Evolutionary conservation across 2,797 vertebrate species (phyloP), one percentile per base, ranked within the genome.

Genomic region (Pelodytes ibericus): DNA sequence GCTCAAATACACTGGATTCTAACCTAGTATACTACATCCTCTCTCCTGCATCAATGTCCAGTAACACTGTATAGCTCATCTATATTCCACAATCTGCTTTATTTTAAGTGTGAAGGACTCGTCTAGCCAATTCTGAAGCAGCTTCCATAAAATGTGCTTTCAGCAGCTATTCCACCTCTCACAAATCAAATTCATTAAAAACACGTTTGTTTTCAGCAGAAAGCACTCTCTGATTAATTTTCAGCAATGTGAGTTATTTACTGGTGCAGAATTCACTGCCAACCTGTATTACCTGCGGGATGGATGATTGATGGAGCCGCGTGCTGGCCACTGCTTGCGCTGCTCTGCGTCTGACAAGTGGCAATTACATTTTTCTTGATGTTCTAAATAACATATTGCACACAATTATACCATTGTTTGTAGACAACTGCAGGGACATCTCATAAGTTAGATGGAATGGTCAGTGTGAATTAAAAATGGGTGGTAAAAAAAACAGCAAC

Each of bases 141-240:
- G 25, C 5, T 33, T 74, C 80, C 62, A 10, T 74, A 81, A 80
- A 82, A 81, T 80, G 68, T 79, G 20, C 36, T 85, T 82, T 73
- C 81, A 80, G 58, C 20, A 72, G 51, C 80, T 87, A 85, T 39
- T 84, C 86, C 86, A 84, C 39, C 74, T 81, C 79, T 77, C 83
- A 88, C 82, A 88, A 83, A 86, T 76, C 84, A 88, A 85, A 89
- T 87, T 91, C 86, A 89, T 91, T 91, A 91, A 89, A 85, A 88
- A 75, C 82, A 84, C 86, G 86, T 88, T 91, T 88, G 82, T 87
- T 90, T 85, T 82, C 81, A 77, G 86, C 84, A 85, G 67, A 81
- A 86, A 75, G 81, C 80, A 84, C 83, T 83, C 85, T 85, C 84
- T 88, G 85, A 90, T 88, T 87, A 88, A 89, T 90, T 87, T 66